Evolutionary conservation across 2,888 invertebrate genomes (phyloP), one percentile per base, ranked within the genome.

Genomic region (Agapostemon virescens): DNA sequence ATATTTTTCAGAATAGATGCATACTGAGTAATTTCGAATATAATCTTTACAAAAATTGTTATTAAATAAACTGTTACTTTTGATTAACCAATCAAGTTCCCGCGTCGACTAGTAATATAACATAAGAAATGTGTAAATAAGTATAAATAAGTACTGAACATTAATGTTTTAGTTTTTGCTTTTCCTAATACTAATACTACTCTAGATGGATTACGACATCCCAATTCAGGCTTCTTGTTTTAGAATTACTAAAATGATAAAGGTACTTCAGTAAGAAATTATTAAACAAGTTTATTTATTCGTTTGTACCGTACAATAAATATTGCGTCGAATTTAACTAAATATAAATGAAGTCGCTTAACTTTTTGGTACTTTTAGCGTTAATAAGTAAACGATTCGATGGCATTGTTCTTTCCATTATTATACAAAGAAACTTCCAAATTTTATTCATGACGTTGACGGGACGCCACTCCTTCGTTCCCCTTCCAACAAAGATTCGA

Each of bases 391-490:
- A 40, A n/a, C 23, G 52, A 42, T 67, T 33, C n/a, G 26, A 6
- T 42, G 20, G 15, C 17, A 13, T 17, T 45, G 26, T 20, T 15
- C 38, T 49, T 40, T 45, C 9, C 2, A 30, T n/a, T 30, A 30
- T 67, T 30, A 15, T 38, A 36, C 11, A 49, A 74, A 13, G 13
- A 33, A 45, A 55, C 74, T 67, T 36, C 63, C 36, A 63, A 23
- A 52, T 52, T 61, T 42, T 33, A 72, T 66, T 49, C 30, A 45
- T 11, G 58, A 55, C 52, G 52, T 63, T 20, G 11, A n/a, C n/a
- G 30, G 55, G 77, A 4, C 67, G 30, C 84, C 82, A 77, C 82
- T 79, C 72, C 15, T 3, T 7, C 38, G 33, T 70, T 73, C 76
- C 76, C 79, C 80, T 72, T 69, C 73, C 78, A 68, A 63, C 55